Conservation (phyloP, 2,888 invertebrate genomes). For the Erynnis tages region DNA sequence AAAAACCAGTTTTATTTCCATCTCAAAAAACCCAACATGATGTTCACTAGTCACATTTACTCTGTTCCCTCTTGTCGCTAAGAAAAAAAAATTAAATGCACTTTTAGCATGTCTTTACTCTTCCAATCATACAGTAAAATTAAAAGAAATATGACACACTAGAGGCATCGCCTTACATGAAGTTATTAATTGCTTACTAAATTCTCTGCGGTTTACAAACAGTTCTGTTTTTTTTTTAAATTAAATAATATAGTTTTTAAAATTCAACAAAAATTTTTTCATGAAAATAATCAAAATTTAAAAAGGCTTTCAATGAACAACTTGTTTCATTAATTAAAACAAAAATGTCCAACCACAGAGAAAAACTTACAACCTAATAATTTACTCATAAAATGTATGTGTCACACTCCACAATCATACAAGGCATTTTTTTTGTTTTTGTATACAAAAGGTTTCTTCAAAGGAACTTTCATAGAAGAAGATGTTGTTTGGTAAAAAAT, state of each 20-base stretch:
- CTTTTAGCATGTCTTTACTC: slow-evolving; percentile 65
- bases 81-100: slow-evolving; percentile 69
- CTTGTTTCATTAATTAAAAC: neutral
- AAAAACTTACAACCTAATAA: slow-evolving; percentile 26
- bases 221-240: neutral
- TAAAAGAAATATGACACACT: slow-evolving; percentile 78
- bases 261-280: neutral
- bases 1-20: slow-evolving; percentile 63
- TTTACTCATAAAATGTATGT: slow-evolving; percentile 13
- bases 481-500: no score
- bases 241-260: no score
- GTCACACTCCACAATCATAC: slow-evolving; percentile 23
- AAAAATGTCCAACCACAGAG: slow-evolving; percentile 10
- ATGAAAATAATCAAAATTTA: neutral
- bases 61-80: slow-evolving; percentile 49
- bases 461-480: no score
- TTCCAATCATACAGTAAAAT: slow-evolving; percentile 54
- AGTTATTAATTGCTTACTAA: slow-evolving; percentile 24
- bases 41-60: slow-evolving; percentile 61
- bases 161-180: slow-evolving; percentile 45
- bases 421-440: slow-evolving; percentile 9
- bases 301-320: neutral
- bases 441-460: neutral
- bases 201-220: slow-evolving; percentile 15
- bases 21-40: slow-evolving; percentile 75